These are phyloP conservation scores for Fopius arisanus DNA, from an alignment of 1,140 invertebrate species.

Conservation along the genomic window DNA sequence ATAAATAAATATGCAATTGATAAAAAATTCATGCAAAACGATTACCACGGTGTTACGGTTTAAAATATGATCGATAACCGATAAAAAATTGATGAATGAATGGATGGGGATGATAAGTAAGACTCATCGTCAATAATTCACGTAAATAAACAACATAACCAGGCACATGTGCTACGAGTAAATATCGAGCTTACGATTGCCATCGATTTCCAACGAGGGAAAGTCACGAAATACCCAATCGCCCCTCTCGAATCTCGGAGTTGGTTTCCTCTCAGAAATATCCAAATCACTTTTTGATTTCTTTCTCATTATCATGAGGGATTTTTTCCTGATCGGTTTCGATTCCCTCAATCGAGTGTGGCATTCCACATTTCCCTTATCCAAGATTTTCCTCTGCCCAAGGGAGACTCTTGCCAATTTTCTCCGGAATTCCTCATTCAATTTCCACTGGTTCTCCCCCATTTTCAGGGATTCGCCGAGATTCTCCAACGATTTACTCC, in stretches of 20 bases:
- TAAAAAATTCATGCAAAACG: neutral
- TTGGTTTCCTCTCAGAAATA: conserved; percentile 46
- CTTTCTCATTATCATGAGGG: conserved; percentile 36
- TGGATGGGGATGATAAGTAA: neutral
- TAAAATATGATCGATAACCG: neutral
- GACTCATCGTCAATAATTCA: neutral
- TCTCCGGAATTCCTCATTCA: conserved; percentile 3
- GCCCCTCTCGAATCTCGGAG: conserved; percentile 43
- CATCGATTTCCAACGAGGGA: conserved; percentile 40
- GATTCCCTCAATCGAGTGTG: too few relatives aligned
- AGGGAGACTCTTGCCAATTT: neutral
- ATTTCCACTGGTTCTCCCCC: neutral
- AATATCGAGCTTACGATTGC: conserved; percentile 54
- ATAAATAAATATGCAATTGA: neutral
- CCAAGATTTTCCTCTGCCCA: too few relatives aligned
- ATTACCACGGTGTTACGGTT: too few relatives aligned
- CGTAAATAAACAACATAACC: conserved; percentile 45
- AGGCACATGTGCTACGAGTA: conserved; percentile 40
- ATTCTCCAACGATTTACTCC: neutral
- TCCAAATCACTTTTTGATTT: conserved; percentile 52
- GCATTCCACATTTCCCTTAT: too few relatives aligned
- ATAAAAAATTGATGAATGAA: conserved; percentile 13
- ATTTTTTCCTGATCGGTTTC: conserved; percentile 40
- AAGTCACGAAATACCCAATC: conserved; percentile 48
- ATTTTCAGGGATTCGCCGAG: neutral